Percentiles rank a stretch among this genome's conserved stretches.
phyloP scores from a whole-genome alignment of 1,140 invertebrate species.

The Drosophila subpulchrella region DNA sequence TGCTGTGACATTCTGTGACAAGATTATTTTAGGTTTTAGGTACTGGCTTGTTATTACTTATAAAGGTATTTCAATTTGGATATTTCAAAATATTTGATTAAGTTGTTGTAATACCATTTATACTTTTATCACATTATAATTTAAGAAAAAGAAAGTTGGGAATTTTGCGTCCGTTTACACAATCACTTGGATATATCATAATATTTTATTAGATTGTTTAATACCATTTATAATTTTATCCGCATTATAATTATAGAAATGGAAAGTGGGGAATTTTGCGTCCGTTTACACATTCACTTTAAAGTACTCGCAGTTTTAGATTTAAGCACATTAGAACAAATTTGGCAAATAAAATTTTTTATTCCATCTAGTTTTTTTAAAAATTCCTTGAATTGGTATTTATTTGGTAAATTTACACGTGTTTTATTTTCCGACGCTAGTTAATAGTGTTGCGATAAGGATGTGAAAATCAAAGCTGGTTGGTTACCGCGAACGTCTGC shows the following conservation, averaged over 20 bases:
- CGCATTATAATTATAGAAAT: no score
- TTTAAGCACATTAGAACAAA: neutral
- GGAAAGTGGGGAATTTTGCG: no score
- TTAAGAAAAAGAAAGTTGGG: no score
- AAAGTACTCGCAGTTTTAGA: neutral
- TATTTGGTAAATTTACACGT: neutral
- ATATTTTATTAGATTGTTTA: neutral
- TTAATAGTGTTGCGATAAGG: slow-evolving; percentile 12
- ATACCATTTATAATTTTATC: neutral
- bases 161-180: no score
- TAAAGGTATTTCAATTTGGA: no score
- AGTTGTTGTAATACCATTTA: no score
- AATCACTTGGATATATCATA: no score
- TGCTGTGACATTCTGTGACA: slow-evolving; percentile 4
- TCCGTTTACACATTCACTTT: neutral
- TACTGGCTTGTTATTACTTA: no score
- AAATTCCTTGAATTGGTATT: neutral
- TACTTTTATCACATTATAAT: no score
- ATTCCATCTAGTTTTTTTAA: neutral
- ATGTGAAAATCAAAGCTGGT: slow-evolving; percentile 29
- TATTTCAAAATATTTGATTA: no score
- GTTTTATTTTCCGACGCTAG: neutral
- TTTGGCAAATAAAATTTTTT: neutral
- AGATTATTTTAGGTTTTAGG: no score
- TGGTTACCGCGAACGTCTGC: slow-evolving; percentile 54